Percentiles rank a stretch among this genome's conserved stretches.
Evolutionary conservation across 2,888 invertebrate genomes (phyloP).

Genomic region (Agrypnus murinus): DNA sequence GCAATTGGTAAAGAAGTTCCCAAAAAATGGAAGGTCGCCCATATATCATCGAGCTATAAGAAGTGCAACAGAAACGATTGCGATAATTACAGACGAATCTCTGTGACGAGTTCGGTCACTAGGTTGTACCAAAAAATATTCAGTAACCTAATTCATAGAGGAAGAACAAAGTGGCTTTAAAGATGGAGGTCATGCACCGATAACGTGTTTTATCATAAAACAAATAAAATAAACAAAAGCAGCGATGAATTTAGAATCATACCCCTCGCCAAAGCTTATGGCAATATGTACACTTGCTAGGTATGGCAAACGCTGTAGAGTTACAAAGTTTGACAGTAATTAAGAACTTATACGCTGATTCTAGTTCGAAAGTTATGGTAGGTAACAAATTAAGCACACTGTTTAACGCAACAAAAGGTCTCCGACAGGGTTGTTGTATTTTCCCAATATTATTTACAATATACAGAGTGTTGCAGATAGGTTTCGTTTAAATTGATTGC

Average conservation of each 20-base stretch:
- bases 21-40: constrained; percentile 15
- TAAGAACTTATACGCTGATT: constrained; percentile 15
- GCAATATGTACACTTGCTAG: constrained; percentile 5
- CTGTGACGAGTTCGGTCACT: constrained; percentile 22
- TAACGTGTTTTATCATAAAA: constrained; percentile 6
- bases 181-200: constrained; percentile 18
- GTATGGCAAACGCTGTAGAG: constrained; percentile 12
- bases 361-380: constrained; percentile 5
- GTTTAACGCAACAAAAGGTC: constrained; percentile 13
- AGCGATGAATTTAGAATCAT: constrained; percentile 8
- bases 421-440: constrained; percentile 15
- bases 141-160: constrained; percentile 19
- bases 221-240: constrained; percentile 6
- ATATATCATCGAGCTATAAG: constrained; percentile 30
- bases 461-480: too few relatives aligned
- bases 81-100: constrained; percentile 33
- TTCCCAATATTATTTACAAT: constrained; percentile 9
- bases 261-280: constrained; percentile 7
- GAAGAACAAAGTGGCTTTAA: constrained; percentile 24
- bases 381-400: constrained; percentile 7
- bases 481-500: too few relatives aligned
- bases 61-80: constrained; percentile 25
- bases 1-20: constrained; percentile 13
- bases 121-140: constrained; percentile 7
- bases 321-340: not conserved